Evolutionary conservation across 2,113 vertebrate genomes (phyloP), one percentile per base, ranked within the genome.

Genomic region (Tachysurus fulvidraco): DNA sequence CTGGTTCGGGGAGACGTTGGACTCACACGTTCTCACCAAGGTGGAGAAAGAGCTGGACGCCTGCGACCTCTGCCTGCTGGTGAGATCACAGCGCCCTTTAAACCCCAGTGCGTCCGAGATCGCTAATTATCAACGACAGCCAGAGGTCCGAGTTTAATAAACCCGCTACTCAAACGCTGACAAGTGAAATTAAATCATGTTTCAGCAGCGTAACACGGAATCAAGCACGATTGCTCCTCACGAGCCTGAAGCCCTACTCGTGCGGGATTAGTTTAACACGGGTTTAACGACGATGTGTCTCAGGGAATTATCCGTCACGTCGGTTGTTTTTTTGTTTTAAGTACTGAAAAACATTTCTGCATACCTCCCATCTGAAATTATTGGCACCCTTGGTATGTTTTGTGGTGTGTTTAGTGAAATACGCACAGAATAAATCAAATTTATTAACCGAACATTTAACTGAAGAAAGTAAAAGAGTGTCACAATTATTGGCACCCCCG

Each of bases 11-110:
- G 98, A 99, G 90, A 96, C 96, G 50, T 94, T 99, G 93, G 97
- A 99, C 91, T 96, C 97, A 0, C 93, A 94, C 0, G 28, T 98
- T 73, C 93, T 99, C 91, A 96, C 96, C 2, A 94, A 95, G 5
- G 98, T 98, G 64, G 97, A 98, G 90, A 96, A 95, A 90, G 97
- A 99, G 91, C 96, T 99, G 84, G 94, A 96, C 64, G 94, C 93
- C n/a, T 99, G 98, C 57, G 98, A 99, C 91, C 94, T 99, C 74
- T 99, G 98, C 90, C 93, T 99, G 73, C 97, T 99, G 89, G 98
- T 98, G 92, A 93, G 97, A 95, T 36, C 30, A 57, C 65, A 41
- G 17, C 12, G 8, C 60, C 4, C 17, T 59, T 60, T 44, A 23
- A 81, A 81, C 16, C 4, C 4, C 10, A 4, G 54, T 36, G 77